Evolutionary conservation across 2,888 invertebrate genomes (phyloP), one percentile per base, ranked within the genome.

Genomic region (Octonoba sinensis): DNA sequence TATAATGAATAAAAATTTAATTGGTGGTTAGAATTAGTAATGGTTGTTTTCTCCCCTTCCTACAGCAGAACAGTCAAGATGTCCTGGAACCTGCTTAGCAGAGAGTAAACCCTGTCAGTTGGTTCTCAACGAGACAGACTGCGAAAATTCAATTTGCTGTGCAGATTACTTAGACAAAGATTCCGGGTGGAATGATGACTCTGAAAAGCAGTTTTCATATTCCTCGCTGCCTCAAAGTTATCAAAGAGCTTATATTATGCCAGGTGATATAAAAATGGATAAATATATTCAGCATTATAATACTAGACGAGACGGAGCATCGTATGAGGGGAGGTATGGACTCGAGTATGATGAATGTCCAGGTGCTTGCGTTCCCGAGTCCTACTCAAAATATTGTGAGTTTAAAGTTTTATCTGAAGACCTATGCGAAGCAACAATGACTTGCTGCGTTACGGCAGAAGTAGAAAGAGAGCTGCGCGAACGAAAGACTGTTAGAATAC

Each of bases 21-120:
- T 27, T 3, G 2, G 2, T 27, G 27, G n/a, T n/a, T n/a, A n/a
- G n/a, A n/a, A n/a, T n/a, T n/a, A n/a, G n/a, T n/a, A n/a, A n/a
- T n/a, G n/a, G n/a, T n/a, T n/a, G n/a, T n/a, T n/a, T 11, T 36
- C 8, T 36, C 11, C 4, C 11, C 8, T 36, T 36, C 1, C 36
- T 3, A 6, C 27, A 36, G 36, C 6, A 36, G 36, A 36, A 8
- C 11, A 11, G 36, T 36, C 36, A 36, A 18, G 13, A 1, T 78
- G 77, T 56, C 71, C 64, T 20, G 78, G 78, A 4, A 36, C 46
- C 0, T 78, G 78, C 13, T 1, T 71, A 12, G n/a, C 70, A 36
- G 1, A n/a, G 6, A 24, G 47, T 36, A 11, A 36, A 11, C 36
- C 36, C 3, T 36, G 36, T 11, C 36, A 36, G 6, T 8, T 20